Conservation (phyloP, 2,113 vertebrate genomes). For the Diadophis punctatus region DNA sequence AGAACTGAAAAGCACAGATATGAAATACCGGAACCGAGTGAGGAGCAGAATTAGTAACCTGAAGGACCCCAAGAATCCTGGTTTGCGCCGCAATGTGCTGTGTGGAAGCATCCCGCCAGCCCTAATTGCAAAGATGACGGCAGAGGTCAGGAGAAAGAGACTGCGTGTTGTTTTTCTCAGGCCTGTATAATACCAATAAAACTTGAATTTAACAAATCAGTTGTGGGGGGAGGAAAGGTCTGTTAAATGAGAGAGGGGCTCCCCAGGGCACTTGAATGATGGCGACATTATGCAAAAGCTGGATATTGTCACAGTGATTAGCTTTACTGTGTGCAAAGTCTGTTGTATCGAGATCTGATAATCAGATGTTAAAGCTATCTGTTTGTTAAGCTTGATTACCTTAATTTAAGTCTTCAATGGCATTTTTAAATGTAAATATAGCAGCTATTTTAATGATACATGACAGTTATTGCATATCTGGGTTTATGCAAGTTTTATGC, state of each 20-base stretch:
- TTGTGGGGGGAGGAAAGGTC: background rate
- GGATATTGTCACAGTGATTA: background rate
- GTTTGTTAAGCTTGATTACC: background rate
- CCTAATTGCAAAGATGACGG: constrained; percentile 89
- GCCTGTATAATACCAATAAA: background rate
- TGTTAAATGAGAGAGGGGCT: background rate
- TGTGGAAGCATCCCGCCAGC: constrained; percentile 76
- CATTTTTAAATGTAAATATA: background rate
- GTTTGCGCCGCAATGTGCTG: constrained; percentile 85
- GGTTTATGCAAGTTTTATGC: background rate
- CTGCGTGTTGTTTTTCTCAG: background rate
- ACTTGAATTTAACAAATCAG: background rate
- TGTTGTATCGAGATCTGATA: background rate
- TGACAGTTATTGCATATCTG: background rate
- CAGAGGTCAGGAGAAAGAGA: constrained; percentile 75
- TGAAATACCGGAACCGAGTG: constrained; percentile 97
- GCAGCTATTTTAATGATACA: background rate
- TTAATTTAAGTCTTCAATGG: background rate
- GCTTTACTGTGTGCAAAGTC: background rate
- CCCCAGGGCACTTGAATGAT: background rate
- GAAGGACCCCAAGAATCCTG: constrained; percentile 94
- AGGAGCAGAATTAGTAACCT: constrained; percentile 97
- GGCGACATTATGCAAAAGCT: background rate
- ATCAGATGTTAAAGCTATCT: background rate
- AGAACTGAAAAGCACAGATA: constrained; percentile 88